Evolutionary conservation across 1,140 invertebrate species (phyloP), one percentile per base, ranked within the genome.

Genomic region (Drosophila athabasca): DNA sequence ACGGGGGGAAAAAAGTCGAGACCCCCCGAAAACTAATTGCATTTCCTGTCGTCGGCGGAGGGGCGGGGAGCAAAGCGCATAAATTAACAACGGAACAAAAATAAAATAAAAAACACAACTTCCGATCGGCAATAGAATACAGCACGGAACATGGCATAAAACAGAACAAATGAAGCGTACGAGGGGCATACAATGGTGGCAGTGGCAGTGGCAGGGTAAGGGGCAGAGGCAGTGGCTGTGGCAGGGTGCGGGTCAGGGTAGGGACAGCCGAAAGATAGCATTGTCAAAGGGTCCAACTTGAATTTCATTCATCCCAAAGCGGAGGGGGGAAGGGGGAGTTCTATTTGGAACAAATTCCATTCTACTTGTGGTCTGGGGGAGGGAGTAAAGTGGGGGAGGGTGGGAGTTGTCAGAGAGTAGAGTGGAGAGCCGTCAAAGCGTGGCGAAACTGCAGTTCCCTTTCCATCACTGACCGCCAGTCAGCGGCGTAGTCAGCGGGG

Each of bases 91-190:
- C 3, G 1, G 17, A 1, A 3, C 9, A 35, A 9, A 35, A 35
- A 35, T n/a, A n/a, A n/a, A n/a, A n/a, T n/a, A 50, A 69, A 52
- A 5, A 59, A 62, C 61, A 45, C 71, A 75, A 75, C 71, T 75
- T 75, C 71, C 71, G 71, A 75, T 75, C 46, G 52, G 73, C 71
- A 65, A 65, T 67, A 75, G 72, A 59, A 75, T 39, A 41, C 53
- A 58, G 15, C 22, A 66, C 45, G 31, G 15, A 73, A 55, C 57
- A 66, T 66, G 54, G 19, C 66, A 66, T 75, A 54, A 75, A 75
- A 75, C 59, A 55, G 71, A 75, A 75, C 71, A 75, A 75, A 75
- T 75, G 71, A 75, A 75, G 61, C 71, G 75, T 55, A 74, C 41
- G 53, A 46, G 51, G 45, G 74, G 53, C 53, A 75, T 52, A 31